phyloP scores from a whole-genome alignment of 2,797 vertebrate genomes.

The Girardinus metallicus region DNA sequence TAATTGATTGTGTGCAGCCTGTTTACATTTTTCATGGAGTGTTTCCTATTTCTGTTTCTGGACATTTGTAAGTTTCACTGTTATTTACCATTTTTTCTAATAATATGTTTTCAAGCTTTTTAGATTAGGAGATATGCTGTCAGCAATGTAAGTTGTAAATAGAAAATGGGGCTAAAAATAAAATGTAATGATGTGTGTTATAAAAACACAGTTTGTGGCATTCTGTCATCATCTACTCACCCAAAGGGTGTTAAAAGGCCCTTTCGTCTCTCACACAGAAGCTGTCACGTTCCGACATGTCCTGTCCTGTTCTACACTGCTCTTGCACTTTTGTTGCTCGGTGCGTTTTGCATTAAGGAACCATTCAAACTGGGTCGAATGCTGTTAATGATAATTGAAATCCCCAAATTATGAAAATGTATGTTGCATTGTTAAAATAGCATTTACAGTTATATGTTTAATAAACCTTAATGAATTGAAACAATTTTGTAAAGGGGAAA shows the following conservation, averaged over 20 bases:
- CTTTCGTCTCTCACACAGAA: conserved; percentile 52
- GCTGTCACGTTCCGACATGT: conserved; percentile 37
- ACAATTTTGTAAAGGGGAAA: not conserved
- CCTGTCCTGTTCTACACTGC: conserved; percentile 38
- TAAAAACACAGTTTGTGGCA: conserved; percentile 12
- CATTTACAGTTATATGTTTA: not conserved
- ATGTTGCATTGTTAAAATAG: not conserved
- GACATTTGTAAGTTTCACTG: not conserved
- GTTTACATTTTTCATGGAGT: not conserved
- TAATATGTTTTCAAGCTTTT: not conserved
- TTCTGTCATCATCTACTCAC: conserved; percentile 45
- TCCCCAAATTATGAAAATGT: not conserved
- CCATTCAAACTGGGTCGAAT: not conserved
- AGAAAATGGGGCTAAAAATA: conserved; percentile 4
- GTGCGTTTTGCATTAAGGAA: not conserved
- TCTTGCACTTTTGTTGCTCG: conserved; percentile 3
- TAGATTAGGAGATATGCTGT: not conserved
- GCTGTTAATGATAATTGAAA: not conserved
- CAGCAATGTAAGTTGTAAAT: conserved; percentile 6
- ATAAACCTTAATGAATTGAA: not conserved
- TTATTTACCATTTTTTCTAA: not conserved
- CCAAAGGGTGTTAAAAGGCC: conserved; percentile 25
- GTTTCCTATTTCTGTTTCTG: not conserved
- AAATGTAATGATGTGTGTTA: conserved; percentile 1
- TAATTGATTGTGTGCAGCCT: not conserved